Base-by-base conservation (phyloP, 2,888 invertebrate species). In the Pristionchus japonicus region DNA sequence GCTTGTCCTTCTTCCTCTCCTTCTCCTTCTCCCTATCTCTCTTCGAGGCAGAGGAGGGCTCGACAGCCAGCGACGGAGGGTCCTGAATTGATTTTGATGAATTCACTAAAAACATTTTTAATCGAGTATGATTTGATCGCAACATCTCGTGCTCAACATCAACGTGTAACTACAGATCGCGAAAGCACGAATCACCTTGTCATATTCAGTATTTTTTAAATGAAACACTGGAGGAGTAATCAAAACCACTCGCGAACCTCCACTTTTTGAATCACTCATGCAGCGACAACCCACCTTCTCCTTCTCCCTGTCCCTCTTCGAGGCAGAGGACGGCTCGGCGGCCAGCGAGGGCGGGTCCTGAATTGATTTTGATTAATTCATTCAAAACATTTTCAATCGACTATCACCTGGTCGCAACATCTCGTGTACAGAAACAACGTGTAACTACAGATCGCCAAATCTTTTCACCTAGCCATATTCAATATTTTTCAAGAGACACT, bases 211-310 rank as follows among this genome's bases (percentile, higher is more conserved):
- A 15, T 43, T 43, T 11, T 43, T 43, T n/a, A n/a, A n/a, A n/a
- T n/a, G n/a, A n/a, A n/a, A n/a, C n/a, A n/a, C n/a, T n/a, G n/a
- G n/a, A n/a, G n/a, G n/a, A n/a, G n/a, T n/a, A n/a, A n/a, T n/a
- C n/a, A n/a, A n/a, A n/a, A n/a, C n/a, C n/a, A n/a, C n/a, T n/a
- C n/a, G n/a, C n/a, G n/a, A n/a, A n/a, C n/a, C n/a, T n/a, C n/a
- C n/a, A n/a, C n/a, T n/a, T n/a, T n/a, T n/a, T n/a, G n/a, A n/a
- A n/a, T n/a, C n/a, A n/a, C n/a, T n/a, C n/a, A n/a, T n/a, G n/a
- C n/a, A n/a, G n/a, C n/a, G n/a, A n/a, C n/a, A n/a, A n/a, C 77
- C n/a, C 43, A 47, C 77, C 77, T 77, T 77, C 47, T 77, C 77
- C 77, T 67, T 67, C 31, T 67, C 17, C 67, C 17, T 31, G 9